phyloP scores from a whole-genome alignment of 2,888 invertebrate genomes.

The Phasia obesa region DNA sequence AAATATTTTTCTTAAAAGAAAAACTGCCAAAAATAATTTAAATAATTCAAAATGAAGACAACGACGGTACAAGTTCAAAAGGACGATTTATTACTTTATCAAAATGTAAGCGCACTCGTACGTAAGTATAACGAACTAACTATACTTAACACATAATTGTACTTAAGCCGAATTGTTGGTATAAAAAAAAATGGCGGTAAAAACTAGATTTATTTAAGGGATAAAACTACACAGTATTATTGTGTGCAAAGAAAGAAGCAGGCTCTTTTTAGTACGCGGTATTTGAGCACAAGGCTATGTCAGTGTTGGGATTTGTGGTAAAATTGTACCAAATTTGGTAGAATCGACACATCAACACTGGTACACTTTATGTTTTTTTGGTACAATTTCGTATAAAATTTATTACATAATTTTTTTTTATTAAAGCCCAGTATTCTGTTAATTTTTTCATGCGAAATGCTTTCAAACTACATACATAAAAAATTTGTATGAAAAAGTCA shows the following conservation, averaged over 20 bases:
- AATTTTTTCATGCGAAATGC: too few relatives aligned
- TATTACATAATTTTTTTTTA: too few relatives aligned
- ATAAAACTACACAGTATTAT: neutral
- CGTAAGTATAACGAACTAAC: constrained; percentile 27
- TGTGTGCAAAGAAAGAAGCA: constrained; percentile 1
- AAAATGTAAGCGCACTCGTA: neutral
- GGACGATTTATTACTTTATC: constrained; percentile 2
- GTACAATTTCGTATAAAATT: too few relatives aligned
- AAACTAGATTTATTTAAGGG: constrained; percentile 12
- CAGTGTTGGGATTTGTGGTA: too few relatives aligned
- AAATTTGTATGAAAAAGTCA: too few relatives aligned
- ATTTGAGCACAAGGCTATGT: neutral
- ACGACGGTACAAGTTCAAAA: neutral
- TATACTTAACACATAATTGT: constrained; percentile 45
- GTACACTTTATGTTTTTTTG: too few relatives aligned
- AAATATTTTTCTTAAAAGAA: neutral
- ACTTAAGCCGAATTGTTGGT: constrained; percentile 2
- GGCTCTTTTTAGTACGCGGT: neutral
- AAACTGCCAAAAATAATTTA: neutral
- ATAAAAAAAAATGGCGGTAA: constrained; percentile 34
- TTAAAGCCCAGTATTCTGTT: too few relatives aligned
- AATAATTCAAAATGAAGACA: neutral
- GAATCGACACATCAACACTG: too few relatives aligned
- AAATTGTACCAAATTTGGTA: too few relatives aligned
- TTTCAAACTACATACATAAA: too few relatives aligned